phyloP scores from a whole-genome alignment of 1,140 invertebrate genomes.

The Tetranychus urticae region DNA sequence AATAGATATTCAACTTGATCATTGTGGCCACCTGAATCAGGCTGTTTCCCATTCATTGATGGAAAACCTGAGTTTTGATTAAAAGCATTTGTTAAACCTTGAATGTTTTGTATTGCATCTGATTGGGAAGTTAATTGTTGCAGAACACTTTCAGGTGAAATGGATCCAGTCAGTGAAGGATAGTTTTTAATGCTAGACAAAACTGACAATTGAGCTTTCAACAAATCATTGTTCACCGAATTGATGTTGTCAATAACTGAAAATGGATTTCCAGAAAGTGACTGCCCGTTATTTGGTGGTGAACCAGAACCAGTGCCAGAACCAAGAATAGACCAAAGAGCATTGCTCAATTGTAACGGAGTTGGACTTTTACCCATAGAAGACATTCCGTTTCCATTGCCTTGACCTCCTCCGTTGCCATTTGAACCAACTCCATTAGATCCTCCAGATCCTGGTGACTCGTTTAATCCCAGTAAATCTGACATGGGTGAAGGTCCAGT shows the following conservation, averaged over 20 bases:
- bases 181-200: slow-evolving; percentile 9
- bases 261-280: neutral
- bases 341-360: slow-evolving; percentile 6
- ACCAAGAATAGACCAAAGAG: slow-evolving; percentile 13
- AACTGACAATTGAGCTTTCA: slow-evolving; percentile 7
- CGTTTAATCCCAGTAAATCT: neutral
- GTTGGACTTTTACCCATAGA: slow-evolving; percentile 11
- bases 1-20: neutral
- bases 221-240: slow-evolving; percentile 4
- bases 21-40: neutral
- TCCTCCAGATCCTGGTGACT: neutral
- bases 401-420: neutral
- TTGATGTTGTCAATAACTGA: neutral
- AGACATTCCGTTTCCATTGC: neutral
- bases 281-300: neutral
- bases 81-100: neutral
- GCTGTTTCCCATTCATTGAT: neutral
- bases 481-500: slow-evolving; percentile 7
- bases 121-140: slow-evolving; percentile 5
- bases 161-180: slow-evolving; percentile 10
- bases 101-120: neutral
- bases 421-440: neutral
- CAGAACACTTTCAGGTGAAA: slow-evolving; percentile 9
- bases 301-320: neutral
- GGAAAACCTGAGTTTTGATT: neutral